Base-by-base conservation (phyloP, 1,140 invertebrate species). In the Thaumetopoea pityocampa region DNA sequence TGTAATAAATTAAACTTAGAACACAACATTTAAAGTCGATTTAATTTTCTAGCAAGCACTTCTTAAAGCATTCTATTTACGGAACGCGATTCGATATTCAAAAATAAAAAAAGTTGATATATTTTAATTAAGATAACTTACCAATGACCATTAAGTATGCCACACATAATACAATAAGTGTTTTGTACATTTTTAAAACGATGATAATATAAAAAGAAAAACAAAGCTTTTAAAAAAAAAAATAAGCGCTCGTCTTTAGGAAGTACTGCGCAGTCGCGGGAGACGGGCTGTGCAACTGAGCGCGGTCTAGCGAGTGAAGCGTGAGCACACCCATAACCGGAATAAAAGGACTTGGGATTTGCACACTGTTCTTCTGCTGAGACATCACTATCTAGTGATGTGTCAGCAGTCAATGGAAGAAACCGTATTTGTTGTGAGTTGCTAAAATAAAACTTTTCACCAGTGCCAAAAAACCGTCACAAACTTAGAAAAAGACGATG, bases 221-320 rank as follows among this genome's bases (percentile, higher is more conserved):
- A 18, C n/a, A 8, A 8, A 24, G 9, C 10, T n/a, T 7, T 18
- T 20, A 5, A 5, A 9, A 11, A 30, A 30, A 3, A 29, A 22
- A 15, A 10, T 40, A 23, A 26, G 37, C 37, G 37, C 12, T 15
- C 4, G 36, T 47, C 26, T 9, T 3, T 34, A 7, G 15, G 18
- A 10, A 22, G 14, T 14, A 19, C n/a, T 32, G 19, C 26, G 22
- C 20, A 34, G 11, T 3, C 11, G n/a, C n/a, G n/a, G n/a, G n/a
- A n/a, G 58, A 23, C 62, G 51, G 52, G 53, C 46, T 38, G 22
- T 56, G 59, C 48, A 48, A 14, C 40, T 54, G 44, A 43, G 24
- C 24, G 56, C 34, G 41, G 32, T 54, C 49, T 54, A 38, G 45
- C 62, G 57, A 74, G 56, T 74, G 77, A 76, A 65, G 70, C 66